Base-by-base conservation (phyloP, 92 coral and sea anemone species). In the Pocillopora grandis region DNA sequence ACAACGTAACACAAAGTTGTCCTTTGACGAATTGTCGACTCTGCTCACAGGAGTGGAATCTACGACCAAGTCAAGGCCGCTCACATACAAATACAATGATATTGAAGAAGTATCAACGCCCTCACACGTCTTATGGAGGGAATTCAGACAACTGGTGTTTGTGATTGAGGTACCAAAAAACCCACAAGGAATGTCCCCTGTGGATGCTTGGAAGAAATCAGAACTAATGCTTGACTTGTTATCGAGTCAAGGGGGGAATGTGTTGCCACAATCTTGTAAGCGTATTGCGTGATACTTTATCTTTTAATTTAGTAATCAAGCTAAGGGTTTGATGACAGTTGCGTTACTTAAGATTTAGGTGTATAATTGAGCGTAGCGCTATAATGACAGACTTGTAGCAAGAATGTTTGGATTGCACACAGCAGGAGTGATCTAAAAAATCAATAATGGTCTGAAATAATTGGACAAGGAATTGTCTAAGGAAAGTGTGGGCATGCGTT, bases 1-100 rank as follows among this genome's bases (percentile, higher is more conserved):
- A 16, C 58, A 72, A 23, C 76, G 87, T 0, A 71, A 81, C 52
- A 81, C 90, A 1, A 87, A 76, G 37, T 60, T 87, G 66, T 21
- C 76, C 4, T 81, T 14, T n/a, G 90, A 87, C 37, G 90, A 87
- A 48, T 55, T 80, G 48, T 27, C 62, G 62, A 78, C 89, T n/a
- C 35, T 55, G 1, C 33, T 84, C 33, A 55, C 57, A 18, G 83
- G 66, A 36, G 72, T 84, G 66, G 88, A 84, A 52, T 59, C 62
- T 20, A 84, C 88, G 12, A 33, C 76, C 19, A 84, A 76, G 23
- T 35, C 73, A 1, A 84, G 82, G 75, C 83, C 83, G 65, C 58
- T 84, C 3, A 83, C 87, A 1, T 83, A 83, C 37, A 37, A 42
- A 12, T 84, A 84, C 66, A 20, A 76, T 16, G 82, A 84, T 69